Base-by-base conservation (phyloP, 2,888 invertebrate species). In the Lamellibrachia satsuma region DNA sequence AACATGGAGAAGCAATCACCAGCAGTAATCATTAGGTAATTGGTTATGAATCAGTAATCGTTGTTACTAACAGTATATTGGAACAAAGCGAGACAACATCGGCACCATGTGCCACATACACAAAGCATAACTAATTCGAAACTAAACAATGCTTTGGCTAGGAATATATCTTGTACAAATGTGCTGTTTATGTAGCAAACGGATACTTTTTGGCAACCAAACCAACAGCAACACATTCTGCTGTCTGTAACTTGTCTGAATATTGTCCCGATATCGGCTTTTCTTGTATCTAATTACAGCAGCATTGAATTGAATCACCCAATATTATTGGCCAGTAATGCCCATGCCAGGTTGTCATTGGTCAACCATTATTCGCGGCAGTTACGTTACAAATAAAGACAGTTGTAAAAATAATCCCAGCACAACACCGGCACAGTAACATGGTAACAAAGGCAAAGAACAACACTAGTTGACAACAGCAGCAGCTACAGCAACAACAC, bases 61-160 rank as follows among this genome's bases (percentile, higher is more conserved):
- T 75, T 75, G 75, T 75, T 75, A 75, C 75, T 75, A 75, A 75
- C 75, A 75, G 75, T 75, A 75, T n/a, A 75, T 75, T 15, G 75
- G 75, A 75, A 75, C 75, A 75, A 75, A 75, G 75, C 75, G n/a
- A 75, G 75, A 75, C 75, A 75, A 75, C 75, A 75, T 75, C 75
- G 15, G 75, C 75, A 75, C 75, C 75, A 75, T 75, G 75, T 75
- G 75, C 75, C 15, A 75, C 75, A 75, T 75, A 75, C 75, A 75
- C 75, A 75, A 75, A 75, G 75, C 75, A 75, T 15, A 75, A 75
- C 75, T 75, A 75, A 75, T 22, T 75, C 22, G 75, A 75, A 75
- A 75, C 75, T 75, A 15, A 75, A 75, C 75, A 75, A 75, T 75
- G 22, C 22, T 75, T n/a, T 39, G 39, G 39, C 39, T 39, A 39